A percentile compares a stretch with the other conserved stretches of the same genome.
phyloP scores from a whole-genome alignment of 1,140 invertebrate genomes.

The Zaprionus capensis region DNA sequence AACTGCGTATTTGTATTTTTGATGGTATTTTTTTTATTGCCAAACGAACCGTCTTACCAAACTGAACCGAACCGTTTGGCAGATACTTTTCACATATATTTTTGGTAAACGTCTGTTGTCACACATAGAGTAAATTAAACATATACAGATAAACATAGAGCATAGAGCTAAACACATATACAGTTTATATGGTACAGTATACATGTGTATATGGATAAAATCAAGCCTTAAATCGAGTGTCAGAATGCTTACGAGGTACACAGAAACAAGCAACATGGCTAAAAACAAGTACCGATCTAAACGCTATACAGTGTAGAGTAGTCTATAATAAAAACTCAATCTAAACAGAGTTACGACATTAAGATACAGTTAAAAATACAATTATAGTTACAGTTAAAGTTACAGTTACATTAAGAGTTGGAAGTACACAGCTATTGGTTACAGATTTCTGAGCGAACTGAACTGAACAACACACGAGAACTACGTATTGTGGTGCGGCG shows the following conservation, averaged over 20 bases:
- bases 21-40: constrained; percentile 28
- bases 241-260: constrained; percentile 33
- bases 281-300: constrained; percentile 21
- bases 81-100: constrained; percentile 36
- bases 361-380: constrained; percentile 11
- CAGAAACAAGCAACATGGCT: constrained; percentile 44
- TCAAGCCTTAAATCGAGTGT: constrained; percentile 40
- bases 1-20: constrained; percentile 11
- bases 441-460: constrained; percentile 1
- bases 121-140: constrained; percentile 17
- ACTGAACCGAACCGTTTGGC: constrained; percentile 13
- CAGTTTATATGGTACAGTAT: constrained; percentile 4
- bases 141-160: constrained; percentile 15
- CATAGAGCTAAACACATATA: constrained; percentile 4
- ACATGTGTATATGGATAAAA: constrained; percentile 13
- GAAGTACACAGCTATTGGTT: constrained; percentile 42
- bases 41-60: constrained; percentile 5
- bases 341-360: constrained; percentile 7
- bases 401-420: constrained; percentile 36
- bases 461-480: background rate
- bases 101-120: constrained; percentile 39
- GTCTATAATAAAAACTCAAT: constrained; percentile 18
- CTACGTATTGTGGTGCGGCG: constrained; percentile 54
- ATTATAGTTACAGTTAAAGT: constrained; percentile 14
- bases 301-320: background rate